phyloP scores from a whole-genome alignment of 2,888 invertebrate genomes.

The Ochropacha duplaris region DNA sequence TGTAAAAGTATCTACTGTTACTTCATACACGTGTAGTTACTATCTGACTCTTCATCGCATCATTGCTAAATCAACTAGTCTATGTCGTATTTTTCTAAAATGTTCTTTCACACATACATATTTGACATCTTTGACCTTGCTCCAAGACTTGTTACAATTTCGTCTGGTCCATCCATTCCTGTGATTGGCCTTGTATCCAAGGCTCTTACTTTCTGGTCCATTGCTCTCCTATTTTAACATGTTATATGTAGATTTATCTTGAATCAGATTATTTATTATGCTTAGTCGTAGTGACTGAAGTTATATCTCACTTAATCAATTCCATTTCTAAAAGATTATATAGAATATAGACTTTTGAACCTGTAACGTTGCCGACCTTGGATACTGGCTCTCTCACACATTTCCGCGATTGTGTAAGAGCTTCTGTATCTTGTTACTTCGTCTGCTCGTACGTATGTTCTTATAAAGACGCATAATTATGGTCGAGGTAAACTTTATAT shows the following conservation, averaged over 20 bases:
- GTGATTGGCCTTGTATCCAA: not conserved
- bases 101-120: not conserved
- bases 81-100: not conserved
- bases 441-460: not conserved
- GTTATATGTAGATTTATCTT: not conserved
- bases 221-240: not conserved
- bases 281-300: not conserved
- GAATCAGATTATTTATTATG: too few species aligned
- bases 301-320: not conserved
- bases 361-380: not conserved
- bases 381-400: not conserved
- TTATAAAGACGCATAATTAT: too few species aligned
- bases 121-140: not conserved
- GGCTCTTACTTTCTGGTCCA: not conserved
- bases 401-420: not conserved
- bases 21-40: not conserved
- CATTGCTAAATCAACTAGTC: too few species aligned
- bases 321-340: not conserved
- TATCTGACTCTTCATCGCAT: not conserved
- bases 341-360: not conserved
- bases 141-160: not conserved
- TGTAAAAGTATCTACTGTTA: not conserved
- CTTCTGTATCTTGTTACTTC: not conserved
- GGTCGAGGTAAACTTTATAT: too few species aligned
- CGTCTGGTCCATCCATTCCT: not conserved